Conservation (phyloP, 2,888 invertebrate genomes). For the Limnephilus lunatus region DNA sequence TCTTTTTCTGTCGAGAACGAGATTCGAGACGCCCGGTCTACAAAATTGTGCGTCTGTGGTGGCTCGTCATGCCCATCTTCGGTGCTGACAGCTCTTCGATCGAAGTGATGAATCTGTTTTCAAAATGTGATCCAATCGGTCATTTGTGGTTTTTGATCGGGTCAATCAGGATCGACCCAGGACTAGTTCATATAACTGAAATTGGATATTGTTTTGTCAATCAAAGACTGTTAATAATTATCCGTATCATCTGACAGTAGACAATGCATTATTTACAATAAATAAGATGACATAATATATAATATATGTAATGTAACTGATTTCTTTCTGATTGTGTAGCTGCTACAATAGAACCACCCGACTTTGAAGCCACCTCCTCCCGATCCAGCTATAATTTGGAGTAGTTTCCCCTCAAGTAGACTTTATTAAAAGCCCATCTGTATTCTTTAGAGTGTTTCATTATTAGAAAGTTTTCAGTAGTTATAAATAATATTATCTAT, state of each 20-base stretch:
- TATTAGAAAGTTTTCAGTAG: constrained; percentile 43
- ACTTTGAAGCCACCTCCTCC: constrained; percentile 76
- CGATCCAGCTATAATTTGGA: constrained; percentile 52
- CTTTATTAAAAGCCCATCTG: constrained; percentile 25
- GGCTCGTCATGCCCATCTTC: too few relatives aligned
- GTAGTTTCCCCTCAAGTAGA: constrained; percentile 50
- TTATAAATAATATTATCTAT: not conserved
- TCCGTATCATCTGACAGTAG: too few relatives aligned
- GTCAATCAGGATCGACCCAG: too few relatives aligned
- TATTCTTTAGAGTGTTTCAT: constrained; percentile 45
- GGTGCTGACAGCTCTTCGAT: too few relatives aligned
- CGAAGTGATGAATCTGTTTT: too few relatives aligned
- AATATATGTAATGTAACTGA: not conserved
- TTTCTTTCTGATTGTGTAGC: constrained; percentile 74
- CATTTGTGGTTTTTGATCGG: too few relatives aligned
- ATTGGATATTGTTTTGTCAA: not conserved
- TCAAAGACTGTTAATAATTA: not conserved
- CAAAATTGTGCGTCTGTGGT: too few relatives aligned
- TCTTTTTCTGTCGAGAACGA: too few relatives aligned
- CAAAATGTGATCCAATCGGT: too few relatives aligned
- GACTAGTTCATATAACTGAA: not conserved
- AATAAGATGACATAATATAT: not conserved
- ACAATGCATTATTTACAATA: too few relatives aligned
- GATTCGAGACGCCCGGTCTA: too few relatives aligned
- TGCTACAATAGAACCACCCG: constrained; percentile 91